A percentile compares a stretch with the other conserved stretches of the same genome.
Evolutionary conservation across 2,113 vertebrate genomes (phyloP).

Genomic region (Ceyx margarethae): DNA sequence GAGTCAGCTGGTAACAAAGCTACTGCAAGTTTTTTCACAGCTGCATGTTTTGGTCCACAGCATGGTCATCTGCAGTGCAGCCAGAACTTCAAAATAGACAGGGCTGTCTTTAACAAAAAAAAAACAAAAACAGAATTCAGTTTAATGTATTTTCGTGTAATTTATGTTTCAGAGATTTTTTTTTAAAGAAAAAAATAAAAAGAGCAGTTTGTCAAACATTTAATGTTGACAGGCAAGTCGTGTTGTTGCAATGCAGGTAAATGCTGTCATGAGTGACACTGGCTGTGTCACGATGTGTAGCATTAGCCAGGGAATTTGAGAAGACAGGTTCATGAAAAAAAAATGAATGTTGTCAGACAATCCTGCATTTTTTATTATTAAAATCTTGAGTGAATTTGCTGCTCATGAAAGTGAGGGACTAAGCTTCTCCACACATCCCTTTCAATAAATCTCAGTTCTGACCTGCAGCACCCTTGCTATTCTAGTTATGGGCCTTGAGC

Average conservation of each 20-base stretch:
- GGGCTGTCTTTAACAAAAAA: background rate
- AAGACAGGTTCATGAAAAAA: constrained; percentile 74
- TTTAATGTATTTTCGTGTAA: background rate
- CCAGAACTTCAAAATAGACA: background rate
- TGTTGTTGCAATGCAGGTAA: constrained; percentile 63
- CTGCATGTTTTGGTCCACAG: background rate
- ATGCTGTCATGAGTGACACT: constrained; percentile 52
- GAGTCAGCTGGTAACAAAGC: background rate
- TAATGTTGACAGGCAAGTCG: constrained; percentile 53
- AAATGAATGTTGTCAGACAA: constrained; percentile 73
- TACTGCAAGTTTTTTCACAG: background rate
- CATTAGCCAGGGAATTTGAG: constrained; percentile 65
- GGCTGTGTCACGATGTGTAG: constrained; percentile 52
- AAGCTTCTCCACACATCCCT: constrained; percentile 50
- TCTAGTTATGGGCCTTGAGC: constrained; percentile 33
- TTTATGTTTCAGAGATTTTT: background rate
- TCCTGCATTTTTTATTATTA: constrained; percentile 72
- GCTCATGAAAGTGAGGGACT: constrained; percentile 60
- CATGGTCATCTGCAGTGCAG: background rate
- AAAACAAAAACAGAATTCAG: background rate
- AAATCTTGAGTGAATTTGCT: constrained; percentile 70
- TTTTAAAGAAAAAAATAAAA: background rate
- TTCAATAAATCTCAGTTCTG: constrained; percentile 62
- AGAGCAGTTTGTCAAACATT: constrained; percentile 60
- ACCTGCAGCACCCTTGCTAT: constrained; percentile 47